A percentile compares a stretch with the other conserved stretches of the same genome.
Evolutionary conservation across 2,888 invertebrate genomes (phyloP).

Genomic region (Apodemia mormo): DNA sequence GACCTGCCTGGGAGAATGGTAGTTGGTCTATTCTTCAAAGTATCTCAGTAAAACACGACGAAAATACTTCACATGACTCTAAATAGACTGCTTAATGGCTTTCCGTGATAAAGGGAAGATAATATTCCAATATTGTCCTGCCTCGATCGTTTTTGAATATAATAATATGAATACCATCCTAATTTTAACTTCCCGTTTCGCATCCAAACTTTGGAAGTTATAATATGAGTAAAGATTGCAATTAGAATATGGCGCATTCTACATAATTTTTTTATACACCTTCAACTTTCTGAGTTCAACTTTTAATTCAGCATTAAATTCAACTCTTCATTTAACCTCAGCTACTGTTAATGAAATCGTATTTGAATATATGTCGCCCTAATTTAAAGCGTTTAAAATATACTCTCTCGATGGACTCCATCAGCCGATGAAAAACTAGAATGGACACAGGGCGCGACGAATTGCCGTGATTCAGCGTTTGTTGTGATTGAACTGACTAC

Average conservation of each 20-base stretch:
- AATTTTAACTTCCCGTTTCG: too few species aligned
- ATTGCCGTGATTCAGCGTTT: slow-evolving; percentile 70
- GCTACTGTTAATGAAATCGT: slow-evolving; percentile 21
- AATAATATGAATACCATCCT: too few species aligned
- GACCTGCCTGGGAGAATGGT: too few species aligned
- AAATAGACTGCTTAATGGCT: too few species aligned
- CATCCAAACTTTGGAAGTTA: too few species aligned
- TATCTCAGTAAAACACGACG: too few species aligned
- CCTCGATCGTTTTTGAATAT: too few species aligned
- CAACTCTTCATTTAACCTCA: not conserved
- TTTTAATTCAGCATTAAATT: not conserved
- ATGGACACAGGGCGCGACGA: slow-evolving; percentile 70
- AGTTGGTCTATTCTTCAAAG: too few species aligned
- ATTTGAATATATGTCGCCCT: slow-evolving; percentile 26
- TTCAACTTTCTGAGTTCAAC: not conserved
- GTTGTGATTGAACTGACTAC: slow-evolving; percentile 65
- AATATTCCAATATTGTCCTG: too few species aligned
- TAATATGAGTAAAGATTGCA: too few species aligned
- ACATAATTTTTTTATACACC: not conserved
- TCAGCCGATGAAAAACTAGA: slow-evolving; percentile 56
- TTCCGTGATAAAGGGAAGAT: too few species aligned
- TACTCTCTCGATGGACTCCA: slow-evolving; percentile 29
- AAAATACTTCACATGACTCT: too few species aligned
- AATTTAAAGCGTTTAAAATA: slow-evolving; percentile 37
- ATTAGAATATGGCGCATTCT: not conserved